A percentile compares a stretch with the other conserved stretches of the same genome.
Evolutionary conservation across 2,888 invertebrate genomes (phyloP).

Genomic region (Trissolcus brochymenae): DNA sequence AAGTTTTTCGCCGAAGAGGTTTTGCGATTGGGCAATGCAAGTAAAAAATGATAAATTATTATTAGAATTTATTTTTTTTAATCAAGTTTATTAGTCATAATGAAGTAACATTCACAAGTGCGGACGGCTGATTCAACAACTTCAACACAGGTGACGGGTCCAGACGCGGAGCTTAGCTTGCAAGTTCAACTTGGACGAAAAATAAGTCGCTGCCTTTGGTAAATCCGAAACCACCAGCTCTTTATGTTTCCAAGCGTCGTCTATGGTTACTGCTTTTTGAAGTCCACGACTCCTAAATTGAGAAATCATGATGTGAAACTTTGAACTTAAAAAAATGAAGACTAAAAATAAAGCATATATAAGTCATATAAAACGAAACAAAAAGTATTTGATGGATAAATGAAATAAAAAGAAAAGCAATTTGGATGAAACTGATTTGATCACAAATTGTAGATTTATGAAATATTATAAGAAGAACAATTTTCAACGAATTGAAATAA

Average conservation of each 20-base stretch:
- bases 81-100: conserved; percentile 51
- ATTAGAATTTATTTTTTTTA: conserved; percentile 22
- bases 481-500: too few relatives aligned
- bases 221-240: conserved; percentile 68
- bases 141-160: conserved; percentile 32
- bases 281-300: conserved; percentile 53
- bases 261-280: conserved; percentile 42
- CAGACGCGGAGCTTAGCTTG: conserved; percentile 27
- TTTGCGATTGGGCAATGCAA: conserved; percentile 5
- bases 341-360: too few relatives aligned
- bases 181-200: conserved; percentile 48
- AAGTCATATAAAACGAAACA: too few relatives aligned
- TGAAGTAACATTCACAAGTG: conserved; percentile 57
- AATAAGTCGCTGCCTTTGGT: conserved; percentile 69
- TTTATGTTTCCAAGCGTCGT: conserved; percentile 52
- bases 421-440: too few relatives aligned
- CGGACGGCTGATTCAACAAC: conserved; percentile 49
- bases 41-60: conserved; percentile 8
- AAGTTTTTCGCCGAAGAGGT: conserved; percentile 24
- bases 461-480: too few relatives aligned
- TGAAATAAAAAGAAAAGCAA: too few relatives aligned
- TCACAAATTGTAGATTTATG: too few relatives aligned
- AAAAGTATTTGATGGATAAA: too few relatives aligned
- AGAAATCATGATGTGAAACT: conserved; percentile 51
- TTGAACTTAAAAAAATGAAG: background rate